Evolutionary conservation across 2,888 invertebrate species (phyloP).

Genomic region (Kuschelorhynchus macadamiae): DNA sequence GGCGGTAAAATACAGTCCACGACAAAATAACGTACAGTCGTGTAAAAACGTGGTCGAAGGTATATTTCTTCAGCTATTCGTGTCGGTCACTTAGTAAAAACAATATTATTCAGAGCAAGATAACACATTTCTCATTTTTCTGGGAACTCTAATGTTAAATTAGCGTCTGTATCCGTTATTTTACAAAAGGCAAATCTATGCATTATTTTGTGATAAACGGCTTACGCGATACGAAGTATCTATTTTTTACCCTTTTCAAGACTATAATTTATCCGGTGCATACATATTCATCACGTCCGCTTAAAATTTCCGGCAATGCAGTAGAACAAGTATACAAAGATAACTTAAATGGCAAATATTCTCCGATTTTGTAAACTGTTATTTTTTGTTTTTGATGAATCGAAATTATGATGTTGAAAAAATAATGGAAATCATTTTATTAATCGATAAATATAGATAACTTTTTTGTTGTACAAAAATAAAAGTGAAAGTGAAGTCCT

Average conservation of each 20-base stretch:
- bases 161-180: constrained; percentile 54
- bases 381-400: too few species aligned
- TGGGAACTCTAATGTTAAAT: constrained; percentile 53
- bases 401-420: too few species aligned
- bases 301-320: constrained; percentile 34
- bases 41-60: constrained; percentile 23
- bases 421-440: too few species aligned
- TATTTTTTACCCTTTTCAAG: constrained; percentile 54
- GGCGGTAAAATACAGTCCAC: constrained; percentile 68
- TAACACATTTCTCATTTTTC: constrained; percentile 55
- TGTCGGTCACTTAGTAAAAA: constrained; percentile 38
- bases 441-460: too few species aligned
- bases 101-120: constrained; percentile 34
- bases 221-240: constrained; percentile 51
- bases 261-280: constrained; percentile 53
- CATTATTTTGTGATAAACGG: constrained; percentile 52
- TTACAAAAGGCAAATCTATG: constrained; percentile 35
- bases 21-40: constrained; percentile 44
- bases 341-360: too few species aligned
- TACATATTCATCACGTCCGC: constrained; percentile 53
- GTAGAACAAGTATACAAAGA: too few species aligned
- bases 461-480: too few species aligned
- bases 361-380: too few species aligned
- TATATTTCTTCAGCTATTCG: constrained; percentile 21
- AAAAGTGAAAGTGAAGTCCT: too few species aligned